A percentile compares a stretch with the other conserved stretches of the same genome.
These are phyloP conservation scores for Drosophila mimica DNA, from an alignment of 2,888 invertebrate genomes.

Conservation along the genomic window DNA sequence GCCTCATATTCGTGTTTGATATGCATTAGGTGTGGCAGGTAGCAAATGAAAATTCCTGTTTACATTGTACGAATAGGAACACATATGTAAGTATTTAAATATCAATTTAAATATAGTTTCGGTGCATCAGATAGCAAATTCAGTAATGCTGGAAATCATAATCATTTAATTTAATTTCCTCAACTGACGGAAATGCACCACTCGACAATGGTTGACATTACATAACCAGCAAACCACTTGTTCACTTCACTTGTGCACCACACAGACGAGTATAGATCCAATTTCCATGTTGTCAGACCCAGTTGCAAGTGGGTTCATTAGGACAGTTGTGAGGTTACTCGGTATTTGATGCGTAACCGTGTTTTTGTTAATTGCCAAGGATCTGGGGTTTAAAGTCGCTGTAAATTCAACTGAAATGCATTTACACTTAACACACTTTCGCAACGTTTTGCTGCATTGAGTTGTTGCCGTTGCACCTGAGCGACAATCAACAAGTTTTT, in stretches of 20 bases:
- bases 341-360: conserved; percentile 14
- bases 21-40: conserved; percentile 1
- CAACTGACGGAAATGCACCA: conserved; percentile 33
- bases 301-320: conserved; percentile 17
- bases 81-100: background rate
- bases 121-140: background rate
- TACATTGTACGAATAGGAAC: background rate
- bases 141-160: conserved; percentile 14
- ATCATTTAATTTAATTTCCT: conserved; percentile 49
- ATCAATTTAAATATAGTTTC: conserved; percentile 13
- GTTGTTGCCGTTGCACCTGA: conserved; percentile 39
- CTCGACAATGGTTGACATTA: conserved; percentile 39
- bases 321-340: conserved; percentile 17
- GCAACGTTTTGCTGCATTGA: conserved; percentile 19
- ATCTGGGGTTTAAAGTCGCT: conserved; percentile 43
- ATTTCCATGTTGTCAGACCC: conserved; percentile 46
- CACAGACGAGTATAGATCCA: conserved; percentile 22
- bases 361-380: conserved; percentile 39
- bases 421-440: conserved; percentile 64
- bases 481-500: conserved; percentile 71
- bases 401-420: conserved; percentile 47
- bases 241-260: conserved; percentile 20
- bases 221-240: conserved; percentile 30
- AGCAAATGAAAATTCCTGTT: background rate
- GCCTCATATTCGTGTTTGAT: background rate